These are phyloP conservation scores for Numida meleagris DNA, from an alignment of 2,113 vertebrate genomes.

Conservation along the genomic window DNA sequence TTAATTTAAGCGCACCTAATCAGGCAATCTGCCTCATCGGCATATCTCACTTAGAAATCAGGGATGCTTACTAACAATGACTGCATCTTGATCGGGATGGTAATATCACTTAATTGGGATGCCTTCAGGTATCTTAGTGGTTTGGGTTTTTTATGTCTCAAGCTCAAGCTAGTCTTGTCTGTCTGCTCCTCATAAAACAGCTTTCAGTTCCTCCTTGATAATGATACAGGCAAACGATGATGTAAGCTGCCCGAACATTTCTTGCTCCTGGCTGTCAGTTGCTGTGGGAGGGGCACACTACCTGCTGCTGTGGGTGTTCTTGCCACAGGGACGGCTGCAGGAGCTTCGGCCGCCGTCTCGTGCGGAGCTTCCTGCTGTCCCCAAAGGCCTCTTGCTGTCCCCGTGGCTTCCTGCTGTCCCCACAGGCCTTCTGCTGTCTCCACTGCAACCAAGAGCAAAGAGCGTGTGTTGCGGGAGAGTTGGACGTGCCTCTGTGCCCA, in stretches of 20 bases:
- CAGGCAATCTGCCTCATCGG: slow-evolving; percentile 65
- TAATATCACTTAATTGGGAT: slow-evolving; percentile 76
- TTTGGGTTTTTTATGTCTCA: slow-evolving; percentile 65
- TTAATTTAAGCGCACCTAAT: slow-evolving; percentile 56
- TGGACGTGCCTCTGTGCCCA: not conserved
- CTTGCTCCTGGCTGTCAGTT: slow-evolving; percentile 68
- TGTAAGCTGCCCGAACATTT: slow-evolving; percentile 65
- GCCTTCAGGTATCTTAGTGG: slow-evolving; percentile 67
- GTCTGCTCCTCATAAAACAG: slow-evolving; percentile 70
- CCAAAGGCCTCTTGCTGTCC: not conserved
- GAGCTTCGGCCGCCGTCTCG: slow-evolving; percentile 24
- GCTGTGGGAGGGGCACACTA: slow-evolving; percentile 68
- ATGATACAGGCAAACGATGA: slow-evolving; percentile 68
- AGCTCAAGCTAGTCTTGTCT: slow-evolving; percentile 68
- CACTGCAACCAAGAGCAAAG: not conserved
- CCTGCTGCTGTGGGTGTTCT: slow-evolving; percentile 68
- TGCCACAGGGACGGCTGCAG: slow-evolving; percentile 32
- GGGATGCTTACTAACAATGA: slow-evolving; percentile 67
- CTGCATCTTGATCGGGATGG: slow-evolving; percentile 69
- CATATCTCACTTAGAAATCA: slow-evolving; percentile 62
- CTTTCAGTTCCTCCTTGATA: slow-evolving; percentile 69
- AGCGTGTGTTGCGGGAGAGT: not conserved
- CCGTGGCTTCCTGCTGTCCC: no score
- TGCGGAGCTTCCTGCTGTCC: not conserved
- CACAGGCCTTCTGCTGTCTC: no score